Evolutionary conservation across 2,888 invertebrate genomes (phyloP), one percentile per base, ranked within the genome.

Genomic region (Amphipoea oculea): DNA sequence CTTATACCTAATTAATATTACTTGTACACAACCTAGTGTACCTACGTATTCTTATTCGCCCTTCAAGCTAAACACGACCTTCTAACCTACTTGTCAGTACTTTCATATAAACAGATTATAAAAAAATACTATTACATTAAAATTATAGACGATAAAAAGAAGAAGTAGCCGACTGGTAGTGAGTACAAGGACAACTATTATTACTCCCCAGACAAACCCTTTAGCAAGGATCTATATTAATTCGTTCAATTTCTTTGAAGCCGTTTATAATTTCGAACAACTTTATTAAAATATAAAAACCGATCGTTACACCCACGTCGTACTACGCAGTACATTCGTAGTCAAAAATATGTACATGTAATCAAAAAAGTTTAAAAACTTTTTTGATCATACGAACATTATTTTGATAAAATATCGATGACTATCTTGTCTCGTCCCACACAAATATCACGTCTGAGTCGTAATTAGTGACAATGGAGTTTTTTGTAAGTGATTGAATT

Each of bases 401-500:
- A 36, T 36, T 36, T 36, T 36, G 17, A 54, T 62, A 57, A 57
- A 65, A 23, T 42, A 72, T 60, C 17, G 42, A 76, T 48, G 17
- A 45, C 4, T 40, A 36, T 62, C 74, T 63, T 54, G 67, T 54
- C 0, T 29, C 57, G 29, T 11, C 68, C 45, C 11, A 57, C 68
- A 68, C 62, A 48, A 82, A 76, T 76, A 62, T 57, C 29, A 36
- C 5, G 29, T 68, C 62, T 68, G 40, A 23, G 17, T 29, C 14
- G 40, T 29, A 29, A 1, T 57, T n/a, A 68, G 23, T 75, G 45
- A 57, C 23, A 9, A 36, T n/a, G 2, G 36, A 42, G 23, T 45
- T 48, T 17, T 68, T 48, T 17, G 5, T 40, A 63, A 82, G n/a
- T 65, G 12, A 48, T 48, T 48, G 4, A 12, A 12, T 60, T 76